These are phyloP conservation scores for Paralichthys olivaceus DNA, from an alignment of 2,113 vertebrate genomes.

Conservation along the genomic window DNA sequence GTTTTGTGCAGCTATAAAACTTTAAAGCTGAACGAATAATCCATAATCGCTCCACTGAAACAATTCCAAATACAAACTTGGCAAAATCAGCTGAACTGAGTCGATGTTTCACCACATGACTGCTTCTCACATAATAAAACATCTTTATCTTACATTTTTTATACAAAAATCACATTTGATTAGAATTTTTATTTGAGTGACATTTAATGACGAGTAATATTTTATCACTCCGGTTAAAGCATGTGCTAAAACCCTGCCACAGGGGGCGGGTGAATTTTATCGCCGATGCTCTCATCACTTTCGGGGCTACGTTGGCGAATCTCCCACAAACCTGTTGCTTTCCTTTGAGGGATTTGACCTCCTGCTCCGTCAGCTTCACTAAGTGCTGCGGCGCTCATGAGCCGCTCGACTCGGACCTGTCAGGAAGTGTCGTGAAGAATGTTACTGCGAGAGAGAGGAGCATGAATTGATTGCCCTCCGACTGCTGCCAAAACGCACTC, in stretches of 20 bases:
- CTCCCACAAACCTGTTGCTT: slow-evolving; percentile 68
- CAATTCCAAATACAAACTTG: background rate
- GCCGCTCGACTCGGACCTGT: slow-evolving; percentile 59
- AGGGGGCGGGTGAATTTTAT: slow-evolving; percentile 53
- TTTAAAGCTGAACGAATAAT: background rate
- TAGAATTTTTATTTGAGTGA: background rate
- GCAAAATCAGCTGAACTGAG: background rate
- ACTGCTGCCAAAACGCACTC: slow-evolving; percentile 7
- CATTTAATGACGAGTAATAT: background rate
- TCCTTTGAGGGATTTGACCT: slow-evolving; percentile 49
- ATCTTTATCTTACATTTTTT: background rate
- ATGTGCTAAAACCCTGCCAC: background rate
- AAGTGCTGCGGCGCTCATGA: slow-evolving; percentile 41
- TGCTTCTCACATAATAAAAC: background rate
- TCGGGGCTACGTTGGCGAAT: slow-evolving; percentile 26
- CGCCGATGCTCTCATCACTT: slow-evolving; percentile 50
- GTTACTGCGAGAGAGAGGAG: slow-evolving; percentile 42
- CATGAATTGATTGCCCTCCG: slow-evolving; percentile 65
- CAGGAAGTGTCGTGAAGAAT: slow-evolving; percentile 62
- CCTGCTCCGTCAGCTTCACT: slow-evolving; percentile 26
- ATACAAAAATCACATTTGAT: no score
- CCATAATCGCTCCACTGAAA: background rate
- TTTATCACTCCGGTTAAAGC: slow-evolving; percentile 6
- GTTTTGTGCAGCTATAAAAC: background rate
- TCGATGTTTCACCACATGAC: background rate